Base-by-base conservation (phyloP, 2,113 vertebrate species). In the Scomber colias region DNA sequence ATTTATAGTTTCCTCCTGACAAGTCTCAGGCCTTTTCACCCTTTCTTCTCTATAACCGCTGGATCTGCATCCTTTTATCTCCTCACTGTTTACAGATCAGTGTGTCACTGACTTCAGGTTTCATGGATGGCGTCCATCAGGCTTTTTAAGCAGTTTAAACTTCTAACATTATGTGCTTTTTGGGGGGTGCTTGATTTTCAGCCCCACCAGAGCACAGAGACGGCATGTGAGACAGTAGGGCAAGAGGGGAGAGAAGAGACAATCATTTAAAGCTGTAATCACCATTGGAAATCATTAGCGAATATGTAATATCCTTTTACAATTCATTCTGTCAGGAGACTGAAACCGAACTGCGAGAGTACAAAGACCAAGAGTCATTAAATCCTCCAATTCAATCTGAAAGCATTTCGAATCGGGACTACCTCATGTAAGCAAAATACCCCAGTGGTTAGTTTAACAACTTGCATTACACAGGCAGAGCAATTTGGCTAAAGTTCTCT, bases 201-300 rank as follows among this genome's bases (percentile, higher is more conserved):
- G 65, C 31, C 30, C 30, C 1, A 59, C 21, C 61, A 60, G 49
- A 51, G 82, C 50, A 67, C 67, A 11, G 71, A 85, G 83, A 85
- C 14, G 7, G 17, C 69, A 62, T n/a, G 24, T 50, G 65, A 87
- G 46, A 69, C 70, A 50, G 75, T 3, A 57, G 81, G 82, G 86
- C 65, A 61, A n/a, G 45, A 19, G 57, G 40, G 44, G 66, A 44
- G 53, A 49, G 51, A 31, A 59, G 63, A 83, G 82, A 69, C 45
- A 45, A 72, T 79, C 74, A 4, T 80, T 88, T 81, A 89, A 89
- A 85, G 79, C 82, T 61, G 65, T 87, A 92, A 92, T 93, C 83
- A 84, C 82, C 53, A 82, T 87, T 93, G 87, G 90, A 94, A 94
- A 93, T 93, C 91, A 92, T 92, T 92, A 90, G 88, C 49, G 78